Conservation (phyloP, 2,797 vertebrate genomes). For the Diglossa cyanea region DNA sequence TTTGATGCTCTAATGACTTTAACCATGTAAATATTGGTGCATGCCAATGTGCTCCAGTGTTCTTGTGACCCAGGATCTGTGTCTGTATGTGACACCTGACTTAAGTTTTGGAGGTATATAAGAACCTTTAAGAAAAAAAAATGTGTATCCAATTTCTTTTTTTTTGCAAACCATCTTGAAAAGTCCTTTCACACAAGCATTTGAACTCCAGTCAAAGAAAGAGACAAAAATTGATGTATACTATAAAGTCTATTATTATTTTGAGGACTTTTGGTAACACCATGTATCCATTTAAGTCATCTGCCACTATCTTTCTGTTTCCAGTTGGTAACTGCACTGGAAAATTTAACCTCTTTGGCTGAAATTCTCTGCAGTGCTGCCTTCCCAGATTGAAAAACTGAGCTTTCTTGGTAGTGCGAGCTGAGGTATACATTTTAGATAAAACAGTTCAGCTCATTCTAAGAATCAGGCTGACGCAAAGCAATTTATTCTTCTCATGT, state of each 20-base stretch:
- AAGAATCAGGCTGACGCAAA: not conserved
- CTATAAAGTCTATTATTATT: not conserved
- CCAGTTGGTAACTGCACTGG: not conserved
- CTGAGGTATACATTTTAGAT: not conserved
- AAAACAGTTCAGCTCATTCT: not conserved
- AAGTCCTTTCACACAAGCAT: not conserved
- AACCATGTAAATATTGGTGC: accelerated
- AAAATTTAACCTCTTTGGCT: not conserved
- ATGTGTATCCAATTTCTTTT: not conserved
- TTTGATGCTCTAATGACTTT: not conserved
- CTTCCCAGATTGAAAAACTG: not conserved
- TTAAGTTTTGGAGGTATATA: not conserved
- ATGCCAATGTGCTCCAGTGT: not conserved
- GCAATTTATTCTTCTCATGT: not conserved
- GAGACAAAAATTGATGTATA: not conserved
- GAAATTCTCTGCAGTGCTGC: not conserved
- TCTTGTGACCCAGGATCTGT: not conserved
- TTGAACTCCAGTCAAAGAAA: not conserved
- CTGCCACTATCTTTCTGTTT: not conserved
- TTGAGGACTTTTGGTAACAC: not conserved
- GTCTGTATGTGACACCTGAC: not conserved
- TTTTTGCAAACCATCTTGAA: not conserved
- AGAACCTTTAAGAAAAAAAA: not conserved
- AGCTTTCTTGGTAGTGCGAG: not conserved
- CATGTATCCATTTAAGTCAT: not conserved